A percentile compares a stretch with the other conserved stretches of the same genome.
Evolutionary conservation across 2,113 vertebrate species (phyloP).

Genomic region (Piprites chloris): DNA sequence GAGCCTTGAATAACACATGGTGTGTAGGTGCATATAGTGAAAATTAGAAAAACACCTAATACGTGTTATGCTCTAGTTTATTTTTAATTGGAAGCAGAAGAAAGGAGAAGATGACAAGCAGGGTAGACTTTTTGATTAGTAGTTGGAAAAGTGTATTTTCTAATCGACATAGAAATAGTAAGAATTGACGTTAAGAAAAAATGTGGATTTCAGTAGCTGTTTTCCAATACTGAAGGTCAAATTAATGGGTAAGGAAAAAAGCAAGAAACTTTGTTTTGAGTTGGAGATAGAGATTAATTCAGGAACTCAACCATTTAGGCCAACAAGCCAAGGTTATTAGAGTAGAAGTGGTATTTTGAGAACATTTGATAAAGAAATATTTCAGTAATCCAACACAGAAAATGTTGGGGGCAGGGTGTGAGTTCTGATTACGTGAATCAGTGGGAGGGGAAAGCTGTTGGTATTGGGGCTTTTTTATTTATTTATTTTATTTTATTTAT

Average conservation of each 20-base stretch:
- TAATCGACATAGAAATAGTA: not conserved
- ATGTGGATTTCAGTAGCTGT: not conserved
- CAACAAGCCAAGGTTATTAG: not conserved
- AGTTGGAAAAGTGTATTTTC: not conserved
- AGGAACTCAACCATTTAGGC: not conserved
- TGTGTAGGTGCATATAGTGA: not conserved
- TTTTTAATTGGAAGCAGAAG: not conserved
- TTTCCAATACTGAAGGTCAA: not conserved
- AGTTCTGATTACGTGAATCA: not conserved
- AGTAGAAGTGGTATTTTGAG: not conserved
- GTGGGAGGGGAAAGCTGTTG: not conserved
- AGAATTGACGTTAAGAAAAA: not conserved
- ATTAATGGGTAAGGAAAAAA: not conserved
- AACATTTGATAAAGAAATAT: not conserved
- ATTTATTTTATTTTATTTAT: not conserved
- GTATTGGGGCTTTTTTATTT: not conserved
- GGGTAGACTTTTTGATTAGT: not conserved
- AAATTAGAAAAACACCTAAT: not conserved
- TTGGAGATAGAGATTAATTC: not conserved
- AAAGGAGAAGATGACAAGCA: not conserved
- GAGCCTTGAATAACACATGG: not conserved
- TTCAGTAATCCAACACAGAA: not conserved
- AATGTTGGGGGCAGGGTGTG: not conserved
- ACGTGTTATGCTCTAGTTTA: not conserved
- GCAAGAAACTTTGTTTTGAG: not conserved